phyloP scores from a whole-genome alignment of 2,888 invertebrate genomes.

The Luffia ferchaultella region DNA sequence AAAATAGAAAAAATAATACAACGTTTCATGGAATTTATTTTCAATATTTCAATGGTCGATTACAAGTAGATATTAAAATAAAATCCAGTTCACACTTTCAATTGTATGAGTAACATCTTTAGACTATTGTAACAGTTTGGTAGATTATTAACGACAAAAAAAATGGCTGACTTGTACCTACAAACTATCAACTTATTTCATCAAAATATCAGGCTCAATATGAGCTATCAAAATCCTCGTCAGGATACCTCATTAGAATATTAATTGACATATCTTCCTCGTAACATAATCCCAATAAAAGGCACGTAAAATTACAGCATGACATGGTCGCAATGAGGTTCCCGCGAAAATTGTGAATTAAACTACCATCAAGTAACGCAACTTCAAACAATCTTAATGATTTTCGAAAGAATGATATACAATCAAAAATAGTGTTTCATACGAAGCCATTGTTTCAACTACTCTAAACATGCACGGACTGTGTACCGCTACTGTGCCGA shows the following conservation, averaged over 20 bases:
- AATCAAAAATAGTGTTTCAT: neutral
- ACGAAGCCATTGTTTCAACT: neutral
- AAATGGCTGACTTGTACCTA: constrained; percentile 55
- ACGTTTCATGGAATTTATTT: constrained; percentile 46
- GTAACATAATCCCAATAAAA: neutral
- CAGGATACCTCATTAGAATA: constrained; percentile 33
- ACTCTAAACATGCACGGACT: no score
- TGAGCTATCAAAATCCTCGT: constrained; percentile 59
- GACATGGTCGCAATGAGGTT: constrained; percentile 52
- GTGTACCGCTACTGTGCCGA: neutral
- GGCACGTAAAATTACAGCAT: neutral
- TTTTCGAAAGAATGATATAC: neutral
- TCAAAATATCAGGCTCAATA: constrained; percentile 60
- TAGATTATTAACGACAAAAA: constrained; percentile 32
- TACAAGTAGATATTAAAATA: constrained; percentile 40
- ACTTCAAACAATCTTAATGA: constrained; percentile 34
- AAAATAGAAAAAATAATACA: no score
- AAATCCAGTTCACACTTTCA: constrained; percentile 34
- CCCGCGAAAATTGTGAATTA: constrained; percentile 63
- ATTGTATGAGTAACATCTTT: constrained; percentile 28
- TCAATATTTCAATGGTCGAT: constrained; percentile 50
- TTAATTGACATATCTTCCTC: no score
- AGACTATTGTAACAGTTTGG: constrained; percentile 34
- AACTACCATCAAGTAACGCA: constrained; percentile 52
- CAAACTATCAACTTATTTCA: constrained; percentile 39